These are phyloP conservation scores for Patagioenas fasciata DNA, from an alignment of 2,113 vertebrate genomes.

Conservation along the genomic window DNA sequence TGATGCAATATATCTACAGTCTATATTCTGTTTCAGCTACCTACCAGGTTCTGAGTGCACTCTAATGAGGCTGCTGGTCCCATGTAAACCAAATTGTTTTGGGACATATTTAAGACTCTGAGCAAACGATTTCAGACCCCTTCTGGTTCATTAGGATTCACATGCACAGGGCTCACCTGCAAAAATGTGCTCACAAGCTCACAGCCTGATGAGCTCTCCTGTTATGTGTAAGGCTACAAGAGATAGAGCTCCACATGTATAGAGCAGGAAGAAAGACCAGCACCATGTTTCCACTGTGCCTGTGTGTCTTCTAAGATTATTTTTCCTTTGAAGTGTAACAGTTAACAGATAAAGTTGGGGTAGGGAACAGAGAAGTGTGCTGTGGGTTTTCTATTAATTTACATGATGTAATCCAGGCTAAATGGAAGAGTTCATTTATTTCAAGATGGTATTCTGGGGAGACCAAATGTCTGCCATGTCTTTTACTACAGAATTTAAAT, in stretches of 20 bases:
- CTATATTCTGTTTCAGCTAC: neutral
- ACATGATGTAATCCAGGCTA: neutral
- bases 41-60: fast-evolving
- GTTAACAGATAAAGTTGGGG: neutral
- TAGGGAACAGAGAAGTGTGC: neutral
- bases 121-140: neutral
- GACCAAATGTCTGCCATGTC: fast-evolving
- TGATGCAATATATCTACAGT: neutral
- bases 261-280: fast-evolving
- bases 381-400: neutral
- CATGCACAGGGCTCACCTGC: neutral
- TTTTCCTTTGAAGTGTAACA: neutral
- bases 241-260: neutral
- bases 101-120: neutral
- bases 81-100: neutral
- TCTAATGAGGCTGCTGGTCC: neutral
- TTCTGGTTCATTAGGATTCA: neutral
- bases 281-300: neutral
- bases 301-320: fast-evolving
- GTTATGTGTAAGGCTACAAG: neutral
- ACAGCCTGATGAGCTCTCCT: neutral
- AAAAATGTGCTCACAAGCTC: neutral
- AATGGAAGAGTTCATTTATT: neutral
- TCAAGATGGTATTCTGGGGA: neutral
- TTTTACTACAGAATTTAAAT: neutral